Base-by-base conservation (phyloP, 2,797 vertebrate genomes). In the Toxotes lorentzi region DNA sequence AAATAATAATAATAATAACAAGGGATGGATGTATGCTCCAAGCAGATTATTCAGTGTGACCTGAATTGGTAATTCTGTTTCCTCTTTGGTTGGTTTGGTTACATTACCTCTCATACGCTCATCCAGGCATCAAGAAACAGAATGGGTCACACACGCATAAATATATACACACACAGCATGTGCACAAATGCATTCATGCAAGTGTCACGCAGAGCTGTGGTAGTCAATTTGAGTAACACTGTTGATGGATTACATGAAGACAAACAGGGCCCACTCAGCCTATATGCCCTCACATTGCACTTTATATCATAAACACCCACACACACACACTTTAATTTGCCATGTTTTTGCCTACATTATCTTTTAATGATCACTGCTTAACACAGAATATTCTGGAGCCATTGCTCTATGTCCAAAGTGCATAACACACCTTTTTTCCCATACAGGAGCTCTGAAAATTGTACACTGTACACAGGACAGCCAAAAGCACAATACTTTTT, bases 401-500 rank as follows among this genome's bases (percentile, higher is more conserved):
- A 32, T 70, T 54, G 19, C 67, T 79, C 35, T 75, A 54, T 70
- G 56, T 88, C 86, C 84, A 87, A 90, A 85, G 87, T 91, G 71
- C 78, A 90, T 56, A 70, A 27, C 7, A 21, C 9, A 21, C 9
- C 3, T 21, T 16, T 73, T 58, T 58, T 30, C 4, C 27, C 82
- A 79, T n/a, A 38, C 83, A 80, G 88, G 81, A 90, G 86, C 85
- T 92, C 88, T 88, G 73, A 84, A 79, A 83, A 77, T 82, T 87
- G 85, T 86, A 89, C 86, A 73, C n/a, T 82, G 78, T 84, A 87
- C 87, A 88, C 87, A 84, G 85, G 83, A 87, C 87, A 88, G 90
- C 88, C 82, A 90, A 92, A 95, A 93, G 92, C 93, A 94, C 93
- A 94, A 94, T 83, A 87, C 86, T 88, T 89, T 89, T 91, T 87